Percentiles rank a stretch among this genome's conserved stretches.
phyloP scores from a whole-genome alignment of 2,888 invertebrate species.

The Xestia rhomboidea region DNA sequence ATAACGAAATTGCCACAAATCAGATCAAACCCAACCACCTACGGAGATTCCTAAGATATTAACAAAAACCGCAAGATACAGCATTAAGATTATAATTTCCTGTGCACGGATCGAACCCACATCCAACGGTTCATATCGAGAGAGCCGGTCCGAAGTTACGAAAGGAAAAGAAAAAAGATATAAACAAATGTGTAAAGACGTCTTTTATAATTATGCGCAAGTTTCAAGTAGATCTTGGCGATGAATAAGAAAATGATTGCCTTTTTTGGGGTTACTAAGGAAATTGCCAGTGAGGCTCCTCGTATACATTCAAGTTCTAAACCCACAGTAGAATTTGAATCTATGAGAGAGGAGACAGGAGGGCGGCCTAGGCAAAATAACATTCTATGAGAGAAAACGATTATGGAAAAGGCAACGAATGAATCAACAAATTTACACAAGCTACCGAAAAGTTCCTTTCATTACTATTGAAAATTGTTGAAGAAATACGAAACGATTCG shows the following conservation, averaged over 20 bases:
- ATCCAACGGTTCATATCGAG: constrained; percentile 61
- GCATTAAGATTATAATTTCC: constrained; percentile 37
- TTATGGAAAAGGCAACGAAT: neutral
- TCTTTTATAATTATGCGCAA: constrained; percentile 47
- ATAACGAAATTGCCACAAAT: constrained; percentile 42
- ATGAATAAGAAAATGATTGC: constrained; percentile 1
- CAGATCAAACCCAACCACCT: constrained; percentile 46
- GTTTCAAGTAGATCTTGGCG: constrained; percentile 15
- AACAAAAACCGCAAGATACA: constrained; percentile 55
- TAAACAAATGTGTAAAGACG: constrained; percentile 61
- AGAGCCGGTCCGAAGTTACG: constrained; percentile 68
- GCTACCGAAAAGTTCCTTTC: neutral
- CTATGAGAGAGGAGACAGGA: no score
- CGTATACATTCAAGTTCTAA: neutral
- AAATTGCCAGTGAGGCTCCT: neutral
- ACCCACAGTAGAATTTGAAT: neutral
- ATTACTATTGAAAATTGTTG: neutral
- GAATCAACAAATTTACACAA: neutral
- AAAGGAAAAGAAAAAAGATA: constrained; percentile 68
- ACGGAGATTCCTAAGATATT: constrained; percentile 47
- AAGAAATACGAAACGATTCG: neutral
- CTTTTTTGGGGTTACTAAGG: neutral
- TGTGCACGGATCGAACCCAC: constrained; percentile 54
- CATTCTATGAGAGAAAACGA: neutral
- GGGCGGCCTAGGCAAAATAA: no score